Evolutionary conservation across 2,113 vertebrate genomes (phyloP), one percentile per base, ranked within the genome.

Genomic region (Notarius quadriscutis): DNA sequence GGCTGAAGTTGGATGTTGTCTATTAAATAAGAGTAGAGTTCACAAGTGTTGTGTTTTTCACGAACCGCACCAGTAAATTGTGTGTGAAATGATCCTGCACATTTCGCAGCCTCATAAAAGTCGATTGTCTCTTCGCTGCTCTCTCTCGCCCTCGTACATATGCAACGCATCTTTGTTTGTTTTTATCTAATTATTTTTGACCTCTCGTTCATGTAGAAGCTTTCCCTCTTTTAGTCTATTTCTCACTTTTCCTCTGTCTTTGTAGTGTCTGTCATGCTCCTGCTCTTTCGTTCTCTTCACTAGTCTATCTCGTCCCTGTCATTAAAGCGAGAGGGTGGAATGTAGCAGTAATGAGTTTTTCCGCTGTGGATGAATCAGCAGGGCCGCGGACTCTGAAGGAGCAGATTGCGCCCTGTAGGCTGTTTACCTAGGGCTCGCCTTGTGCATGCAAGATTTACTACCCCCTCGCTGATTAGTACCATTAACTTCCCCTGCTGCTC

Each of bases 331-430:
- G 79, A 81, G 65, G 79, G 81, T 80, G 58, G 71, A 90, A 87
- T 89, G 83, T 87, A 82, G 53, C 20, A 12, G 63, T 89, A 90
- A 90, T 90, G 89, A 89, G 86, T 89, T 91, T 85, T 91, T 90
- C 88, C 83, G 11, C 87, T 84, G 85, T 71, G 83, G 87, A 90
- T 89, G 87, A 90, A 91, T 91, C 88, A 88, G 25, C 34, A 9
- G 74, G 48, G 75, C 41, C 48, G 27, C 30, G 1, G 50, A 25
- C 34, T 67, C 67, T 15, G 41, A 20, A 20, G 11, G 62, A 85
- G 69, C 83, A 69, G 53, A 78, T 78, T 87, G 67, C n/a, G 53
- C 79, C 63, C 72, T 12, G 4, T 74, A 18, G 79, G 30, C 81
- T 89, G 86, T 90, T 90, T 90, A 87, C 77, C 79, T 84, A 30